Conservation (phyloP, 2,888 invertebrate genomes). For the Adelognathus sp. region DNA sequence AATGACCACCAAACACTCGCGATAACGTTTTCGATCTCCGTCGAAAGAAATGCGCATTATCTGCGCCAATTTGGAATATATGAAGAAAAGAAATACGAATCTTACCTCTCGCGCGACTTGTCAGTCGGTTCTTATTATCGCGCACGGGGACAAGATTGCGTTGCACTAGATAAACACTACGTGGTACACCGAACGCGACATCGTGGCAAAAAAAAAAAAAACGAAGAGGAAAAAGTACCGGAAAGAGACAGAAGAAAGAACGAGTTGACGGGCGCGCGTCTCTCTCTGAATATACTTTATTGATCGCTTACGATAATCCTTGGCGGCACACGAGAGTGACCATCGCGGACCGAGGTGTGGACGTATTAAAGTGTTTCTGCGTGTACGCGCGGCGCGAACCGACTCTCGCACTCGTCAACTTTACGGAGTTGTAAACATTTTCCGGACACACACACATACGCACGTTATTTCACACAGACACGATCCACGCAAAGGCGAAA, state of each 20-base stretch:
- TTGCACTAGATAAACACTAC: slow-evolving; percentile 10
- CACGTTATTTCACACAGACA: no score
- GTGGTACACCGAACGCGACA: slow-evolving; percentile 16
- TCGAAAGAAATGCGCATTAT: not conserved
- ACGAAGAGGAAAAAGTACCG: no score
- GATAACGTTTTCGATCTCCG: not conserved
- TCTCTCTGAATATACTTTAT: slow-evolving; percentile 47
- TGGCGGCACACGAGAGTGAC: not conserved
- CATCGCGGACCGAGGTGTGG: not conserved
- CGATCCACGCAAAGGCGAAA: slow-evolving; percentile 1
- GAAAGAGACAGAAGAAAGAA: no score
- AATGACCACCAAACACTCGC: not conserved
- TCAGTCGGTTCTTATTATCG: not conserved
- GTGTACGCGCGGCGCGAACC: not conserved
- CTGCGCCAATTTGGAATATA: not conserved
- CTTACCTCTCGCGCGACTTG: slow-evolving; percentile 6
- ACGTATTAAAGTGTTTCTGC: not conserved
- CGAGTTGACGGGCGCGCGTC: slow-evolving; percentile 3
- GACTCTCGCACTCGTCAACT: not conserved
- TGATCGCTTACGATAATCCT: slow-evolving; percentile 40
- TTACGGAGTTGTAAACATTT: slow-evolving; percentile 40
- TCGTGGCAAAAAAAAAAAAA: slow-evolving; percentile 27
- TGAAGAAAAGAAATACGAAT: not conserved
- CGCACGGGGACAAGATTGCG: not conserved
- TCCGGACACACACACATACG: no score